A percentile compares a stretch with the other conserved stretches of the same genome.
phyloP scores from a whole-genome alignment of 2,797 vertebrate genomes.

The Odontamblyopus lacepedii region DNA sequence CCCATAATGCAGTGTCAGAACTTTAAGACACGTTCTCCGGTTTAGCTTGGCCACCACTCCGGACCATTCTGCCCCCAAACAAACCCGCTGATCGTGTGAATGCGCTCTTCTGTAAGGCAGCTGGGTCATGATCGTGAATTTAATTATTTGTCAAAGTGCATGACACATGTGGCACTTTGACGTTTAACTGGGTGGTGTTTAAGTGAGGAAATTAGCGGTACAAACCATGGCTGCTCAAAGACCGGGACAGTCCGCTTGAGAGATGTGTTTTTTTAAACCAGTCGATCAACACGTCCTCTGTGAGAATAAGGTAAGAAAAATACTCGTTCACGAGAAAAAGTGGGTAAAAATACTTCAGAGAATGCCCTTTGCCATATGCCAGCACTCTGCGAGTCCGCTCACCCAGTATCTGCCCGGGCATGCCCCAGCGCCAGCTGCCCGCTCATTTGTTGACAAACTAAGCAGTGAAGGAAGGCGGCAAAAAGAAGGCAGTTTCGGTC shows the following conservation, averaged over 20 bases:
- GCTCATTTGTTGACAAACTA: constrained; percentile 50
- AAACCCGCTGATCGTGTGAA: constrained; percentile 6
- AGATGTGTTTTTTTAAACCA: neutral
- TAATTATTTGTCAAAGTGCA: neutral
- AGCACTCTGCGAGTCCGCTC: constrained; percentile 12
- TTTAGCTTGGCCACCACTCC: neutral
- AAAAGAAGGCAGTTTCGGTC: constrained; percentile 1
- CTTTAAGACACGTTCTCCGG: neutral
- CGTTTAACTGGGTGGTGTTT: neutral
- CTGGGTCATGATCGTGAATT: neutral
- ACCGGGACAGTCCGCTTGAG: constrained; percentile 20
- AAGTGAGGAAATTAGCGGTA: neutral
- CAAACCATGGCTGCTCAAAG: neutral
- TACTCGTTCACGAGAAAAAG: neutral
- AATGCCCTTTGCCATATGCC: neutral
- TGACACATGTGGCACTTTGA: neutral
- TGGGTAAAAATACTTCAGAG: neutral
- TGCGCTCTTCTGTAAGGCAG: neutral
- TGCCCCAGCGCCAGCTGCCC: constrained; percentile 34
- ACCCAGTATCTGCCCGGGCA: constrained; percentile 51
- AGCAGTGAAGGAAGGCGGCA: neutral
- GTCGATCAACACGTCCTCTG: neutral
- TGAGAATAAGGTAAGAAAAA: constrained; percentile 2
- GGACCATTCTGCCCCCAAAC: constrained; percentile 26
- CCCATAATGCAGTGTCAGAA: neutral